phyloP scores from a whole-genome alignment of 2,888 invertebrate genomes.

The Monoplex corrugatus region DNA sequence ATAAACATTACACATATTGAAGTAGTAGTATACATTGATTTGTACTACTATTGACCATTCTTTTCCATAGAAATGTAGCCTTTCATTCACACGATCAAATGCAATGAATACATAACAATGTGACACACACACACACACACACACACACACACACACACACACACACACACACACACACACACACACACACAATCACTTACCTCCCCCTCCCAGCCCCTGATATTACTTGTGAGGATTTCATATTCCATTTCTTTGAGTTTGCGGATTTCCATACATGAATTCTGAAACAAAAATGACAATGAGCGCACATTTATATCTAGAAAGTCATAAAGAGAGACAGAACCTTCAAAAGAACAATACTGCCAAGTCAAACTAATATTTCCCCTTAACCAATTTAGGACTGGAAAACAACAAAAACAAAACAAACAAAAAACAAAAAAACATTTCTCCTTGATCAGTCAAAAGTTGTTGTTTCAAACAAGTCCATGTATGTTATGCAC shows the following conservation, averaged over 20 bases:
- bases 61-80: no score
- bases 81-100: no score
- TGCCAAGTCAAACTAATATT: no score
- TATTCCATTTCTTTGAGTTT: constrained; percentile 97
- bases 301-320: no score
- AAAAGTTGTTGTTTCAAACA: no score
- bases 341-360: neutral
- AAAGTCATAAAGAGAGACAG: neutral
- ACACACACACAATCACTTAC: constrained; percentile 65
- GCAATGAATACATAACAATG: no score
- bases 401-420: neutral
- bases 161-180: constrained; percentile 14
- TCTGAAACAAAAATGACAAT: constrained; percentile 84
- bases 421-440: neutral
- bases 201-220: constrained; percentile 97
- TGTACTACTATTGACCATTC: no score
- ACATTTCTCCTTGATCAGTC: no score
- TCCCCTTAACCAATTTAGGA: no score
- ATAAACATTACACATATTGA: no score
- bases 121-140: neutral
- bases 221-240: constrained; percentile 95
- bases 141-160: constrained; percentile 6
- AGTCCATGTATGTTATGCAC: no score
- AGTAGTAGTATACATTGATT: no score
- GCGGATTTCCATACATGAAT: constrained; percentile 91